phyloP scores from a whole-genome alignment of 30 jellyfish, hydroid and myxozoan species.

The Aurelia aurita complex sp. Pacific region DNA sequence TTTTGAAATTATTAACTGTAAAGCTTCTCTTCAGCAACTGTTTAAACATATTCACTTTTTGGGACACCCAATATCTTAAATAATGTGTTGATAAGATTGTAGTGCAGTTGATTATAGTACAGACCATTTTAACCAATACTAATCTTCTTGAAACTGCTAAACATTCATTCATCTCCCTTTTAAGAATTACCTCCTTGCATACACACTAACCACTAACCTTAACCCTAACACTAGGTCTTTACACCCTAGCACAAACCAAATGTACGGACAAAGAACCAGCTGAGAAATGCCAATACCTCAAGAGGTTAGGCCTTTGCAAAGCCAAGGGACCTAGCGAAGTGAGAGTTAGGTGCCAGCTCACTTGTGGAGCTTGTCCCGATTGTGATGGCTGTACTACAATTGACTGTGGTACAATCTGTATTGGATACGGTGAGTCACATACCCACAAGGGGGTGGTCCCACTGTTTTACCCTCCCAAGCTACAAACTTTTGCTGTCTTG shows the following conservation, averaged over 20 bases:
- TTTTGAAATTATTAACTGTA: neutral
- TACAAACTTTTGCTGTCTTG: neutral
- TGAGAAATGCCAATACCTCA: conserved; percentile 70
- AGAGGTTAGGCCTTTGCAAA: conserved; percentile 85
- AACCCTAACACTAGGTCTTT: conserved; percentile 15
- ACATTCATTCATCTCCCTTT: neutral
- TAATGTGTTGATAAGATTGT: neutral
- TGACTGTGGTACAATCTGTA: conserved; percentile 61
- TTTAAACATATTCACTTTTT: neutral
- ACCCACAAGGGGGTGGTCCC: conserved; percentile 1
- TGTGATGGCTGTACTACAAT: conserved; percentile 62
- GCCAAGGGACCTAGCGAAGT: conserved; percentile 58
- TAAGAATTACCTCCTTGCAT: neutral
- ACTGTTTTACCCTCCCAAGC: neutral
- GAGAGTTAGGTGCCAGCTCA: conserved; percentile 83
- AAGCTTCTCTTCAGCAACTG: neutral
- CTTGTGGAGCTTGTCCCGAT: conserved; percentile 85
- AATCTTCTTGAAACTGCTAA: too few relatives aligned
- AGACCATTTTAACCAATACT: neutral
- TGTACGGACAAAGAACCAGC: conserved; percentile 76
- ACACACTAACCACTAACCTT: conserved; percentile 34
- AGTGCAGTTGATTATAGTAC: conserved; percentile 2
- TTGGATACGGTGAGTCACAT: conserved; percentile 58
- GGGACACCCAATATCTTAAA: neutral
- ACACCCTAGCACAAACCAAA: conserved; percentile 12